Evolutionary conservation across 2,888 invertebrate genomes (phyloP), one percentile per base, ranked within the genome.

Genomic region (Agrilus cyanescens): DNA sequence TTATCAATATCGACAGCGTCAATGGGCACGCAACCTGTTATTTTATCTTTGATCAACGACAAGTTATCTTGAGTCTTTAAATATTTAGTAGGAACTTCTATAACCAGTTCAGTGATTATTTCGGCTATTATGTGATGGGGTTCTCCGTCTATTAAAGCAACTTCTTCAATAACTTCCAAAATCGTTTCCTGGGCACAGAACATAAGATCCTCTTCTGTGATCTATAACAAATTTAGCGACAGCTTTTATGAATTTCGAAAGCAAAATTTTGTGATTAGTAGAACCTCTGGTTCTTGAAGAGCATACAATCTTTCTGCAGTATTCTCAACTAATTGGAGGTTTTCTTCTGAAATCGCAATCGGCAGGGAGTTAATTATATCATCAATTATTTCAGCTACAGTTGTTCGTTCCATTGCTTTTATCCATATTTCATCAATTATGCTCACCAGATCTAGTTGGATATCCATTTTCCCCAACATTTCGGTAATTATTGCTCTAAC

Each of bases 251-350:
- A 37, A 10, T 7, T 2, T 32, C 31, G 12, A 16, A 18, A 12
- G 13, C 12, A 32, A 12, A 12, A 48, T 31, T 25, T 36, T 16
- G n/a, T 5, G 3, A 32, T 20, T 10, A 30, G 7, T 14, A 29
- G 20, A 47, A 57, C 56, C 41, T 54, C 53, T 13, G 52, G 53
- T 45, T 60, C 58, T 38, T 57, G 54, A 16, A 63, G 38, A 15
- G 46, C 37, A 43, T 52, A 55, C 16, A 66, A 43, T 47, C 57
- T 55, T 43, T 63, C 61, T 1, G 64, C 62, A 12, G 56, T 51
- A 3, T 45, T 40, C 44, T 61, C 58, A 12, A 67, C 47, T 4
- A 58, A 45, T 7, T 50, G 49, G 18, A 48, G 50, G 40, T 63
- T 55, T 20, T 57, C 51, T 7, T 57, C 57, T 12, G 48, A 46